Evolutionary conservation across 2,888 invertebrate species (phyloP), one percentile per base, ranked within the genome.

Genomic region (Meteorus cinctellus): DNA sequence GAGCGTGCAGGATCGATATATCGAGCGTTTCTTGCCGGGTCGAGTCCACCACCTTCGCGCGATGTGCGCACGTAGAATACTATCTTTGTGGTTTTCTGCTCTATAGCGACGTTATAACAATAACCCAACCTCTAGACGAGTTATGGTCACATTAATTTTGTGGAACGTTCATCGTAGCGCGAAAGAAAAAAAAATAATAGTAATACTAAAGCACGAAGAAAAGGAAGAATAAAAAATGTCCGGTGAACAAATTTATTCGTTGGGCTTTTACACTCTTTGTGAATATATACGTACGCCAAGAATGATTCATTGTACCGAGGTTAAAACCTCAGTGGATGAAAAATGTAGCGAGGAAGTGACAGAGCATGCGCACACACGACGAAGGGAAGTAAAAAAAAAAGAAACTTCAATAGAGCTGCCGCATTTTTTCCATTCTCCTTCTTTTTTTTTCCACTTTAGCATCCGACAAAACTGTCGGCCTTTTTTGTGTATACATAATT

Each of bases 51-150:
- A 82, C 83, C 85, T 85, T 83, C 80, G 74, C 81, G 51, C 69
- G 10, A 34, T 67, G 59, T 36, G 31, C 31, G 41, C 29, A 72
- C 62, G 62, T 29, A 59, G 66, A 75, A 36, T 72, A 68, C 69
- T 68, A 73, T 73, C 59, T 78, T 67, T 77, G 63, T 62, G 34
- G 16, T 45, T 71, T 51, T 72, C 29, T 66, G 69, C 65, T 75
- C 62, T 84, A 82, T 85, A 86, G 87, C 86, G 84, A 86, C 84
- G 31, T 86, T 86, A 87, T 87, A 86, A 85, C 83, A 78, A 81
- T 74, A 60, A 81, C 71, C 79, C 81, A 81, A 84, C 84, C 85
- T 86, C 86, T 85, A 83, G 84, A 36, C 72, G 41, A 65, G 74
- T 74, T 75, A 81, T 80, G 81, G 79, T 78, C 82, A 55, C 55